Conservation (phyloP, 92 coral and sea anemone genomes). For the Nematostella vectensis region DNA sequence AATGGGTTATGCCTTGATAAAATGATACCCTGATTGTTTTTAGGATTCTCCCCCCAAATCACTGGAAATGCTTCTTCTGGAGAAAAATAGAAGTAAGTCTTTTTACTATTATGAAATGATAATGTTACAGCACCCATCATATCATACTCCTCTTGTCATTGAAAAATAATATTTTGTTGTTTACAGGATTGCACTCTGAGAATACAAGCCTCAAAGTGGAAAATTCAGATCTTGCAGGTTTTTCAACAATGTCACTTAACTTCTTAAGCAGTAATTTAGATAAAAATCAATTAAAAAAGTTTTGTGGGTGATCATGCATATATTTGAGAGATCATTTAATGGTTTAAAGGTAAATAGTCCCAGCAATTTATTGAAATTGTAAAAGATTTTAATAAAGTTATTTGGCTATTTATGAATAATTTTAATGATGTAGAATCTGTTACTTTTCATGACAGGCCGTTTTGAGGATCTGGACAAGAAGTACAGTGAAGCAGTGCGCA, state of each 20-base stretch:
- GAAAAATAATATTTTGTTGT: neutral
- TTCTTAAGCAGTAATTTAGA: too few relatives aligned
- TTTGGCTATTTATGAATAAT: too few relatives aligned
- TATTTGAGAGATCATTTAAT: too few relatives aligned
- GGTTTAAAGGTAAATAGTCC: too few relatives aligned
- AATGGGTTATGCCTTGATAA: neutral
- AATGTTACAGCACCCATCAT: neutral
- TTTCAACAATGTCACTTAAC: too few relatives aligned
- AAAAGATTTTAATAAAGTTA: too few relatives aligned
- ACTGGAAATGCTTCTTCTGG: conserved; percentile 91
- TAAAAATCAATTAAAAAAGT: too few relatives aligned
- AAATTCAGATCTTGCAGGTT: conserved; percentile 72
- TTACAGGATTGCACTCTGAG: conserved; percentile 84
- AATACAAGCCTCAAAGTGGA: conserved; percentile 88
- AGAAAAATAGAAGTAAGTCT: conserved; percentile 84
- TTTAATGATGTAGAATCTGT: too few relatives aligned
- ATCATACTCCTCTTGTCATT: neutral
- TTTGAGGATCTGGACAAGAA: conserved; percentile 69
- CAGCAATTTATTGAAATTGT: too few relatives aligned
- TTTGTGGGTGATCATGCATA: too few relatives aligned
- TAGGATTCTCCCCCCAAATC: conserved; percentile 78
- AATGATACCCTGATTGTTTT: neutral
- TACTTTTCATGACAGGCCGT: too few relatives aligned
- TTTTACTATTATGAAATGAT: neutral
- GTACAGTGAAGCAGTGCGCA: conserved; percentile 78